phyloP scores from a whole-genome alignment of 2,113 vertebrate species.

The Mixornis gularis region DNA sequence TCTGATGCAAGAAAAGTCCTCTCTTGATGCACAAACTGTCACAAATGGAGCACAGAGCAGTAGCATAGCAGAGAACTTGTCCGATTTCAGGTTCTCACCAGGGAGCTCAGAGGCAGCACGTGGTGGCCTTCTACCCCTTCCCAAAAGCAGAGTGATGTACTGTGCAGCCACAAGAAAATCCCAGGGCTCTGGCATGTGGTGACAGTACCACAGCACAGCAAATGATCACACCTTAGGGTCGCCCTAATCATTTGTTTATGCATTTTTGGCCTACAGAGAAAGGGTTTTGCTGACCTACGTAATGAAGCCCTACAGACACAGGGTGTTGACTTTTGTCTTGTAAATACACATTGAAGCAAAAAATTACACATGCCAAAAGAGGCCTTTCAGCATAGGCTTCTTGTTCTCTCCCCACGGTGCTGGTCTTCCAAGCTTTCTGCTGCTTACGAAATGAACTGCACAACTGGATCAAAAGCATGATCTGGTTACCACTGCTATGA shows the following conservation, averaged over 20 bases:
- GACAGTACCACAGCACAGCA: background rate
- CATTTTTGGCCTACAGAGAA: background rate
- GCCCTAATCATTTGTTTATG: fast-evolving
- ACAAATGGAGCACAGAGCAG: fast-evolving
- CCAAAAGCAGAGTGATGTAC: background rate
- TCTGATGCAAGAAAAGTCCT: too few relatives aligned
- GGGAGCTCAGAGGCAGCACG: background rate
- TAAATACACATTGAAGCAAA: background rate
- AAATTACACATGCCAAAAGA: background rate
- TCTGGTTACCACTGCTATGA: background rate
- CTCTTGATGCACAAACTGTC: too few relatives aligned
- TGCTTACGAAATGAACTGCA: background rate
- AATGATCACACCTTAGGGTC: too few relatives aligned
- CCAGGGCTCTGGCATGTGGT: fast-evolving
- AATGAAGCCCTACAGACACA: background rate
- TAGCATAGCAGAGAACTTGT: background rate
- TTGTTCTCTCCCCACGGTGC: background rate
- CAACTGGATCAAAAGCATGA: background rate
- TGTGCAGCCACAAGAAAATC: background rate
- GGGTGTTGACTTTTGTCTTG: background rate
- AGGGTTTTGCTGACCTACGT: fast-evolving
- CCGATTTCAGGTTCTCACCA: background rate
- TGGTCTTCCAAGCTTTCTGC: background rate
- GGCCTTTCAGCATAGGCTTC: background rate
- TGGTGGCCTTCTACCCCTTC: background rate